Conservation (phyloP, 2,797 vertebrate species). For the Aselliscus stoliczkanus region DNA sequence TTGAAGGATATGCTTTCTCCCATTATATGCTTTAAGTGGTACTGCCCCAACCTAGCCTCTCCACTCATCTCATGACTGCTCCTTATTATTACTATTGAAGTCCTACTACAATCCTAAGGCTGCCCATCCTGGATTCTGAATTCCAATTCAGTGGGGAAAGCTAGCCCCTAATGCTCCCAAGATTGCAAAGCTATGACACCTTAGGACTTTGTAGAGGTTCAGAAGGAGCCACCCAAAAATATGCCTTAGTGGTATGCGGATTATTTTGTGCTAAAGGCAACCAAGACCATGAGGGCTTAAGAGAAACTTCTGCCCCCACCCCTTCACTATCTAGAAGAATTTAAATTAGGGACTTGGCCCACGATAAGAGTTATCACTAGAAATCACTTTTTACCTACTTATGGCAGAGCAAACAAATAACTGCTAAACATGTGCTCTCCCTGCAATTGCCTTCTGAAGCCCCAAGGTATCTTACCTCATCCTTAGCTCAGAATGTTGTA, state of each 20-base stretch:
- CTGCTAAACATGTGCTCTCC: neutral
- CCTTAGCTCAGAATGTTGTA: neutral
- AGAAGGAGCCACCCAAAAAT: neutral
- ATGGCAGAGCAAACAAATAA: neutral
- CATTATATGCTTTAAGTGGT: rapidly evolving
- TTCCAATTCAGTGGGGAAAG: neutral
- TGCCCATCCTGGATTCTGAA: neutral
- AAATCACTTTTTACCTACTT: neutral
- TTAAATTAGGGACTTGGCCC: neutral
- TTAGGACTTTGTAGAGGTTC: neutral
- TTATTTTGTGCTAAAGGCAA: neutral
- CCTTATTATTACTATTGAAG: neutral
- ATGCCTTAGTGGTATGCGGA: neutral
- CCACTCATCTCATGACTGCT: neutral
- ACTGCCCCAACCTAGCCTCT: neutral
- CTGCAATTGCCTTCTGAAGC: neutral
- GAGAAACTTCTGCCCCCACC: neutral
- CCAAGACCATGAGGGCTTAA: neutral
- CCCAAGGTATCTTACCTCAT: neutral
- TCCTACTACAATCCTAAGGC: neutral
- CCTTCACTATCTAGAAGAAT: neutral
- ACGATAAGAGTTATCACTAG: neutral
- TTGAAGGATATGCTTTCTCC: neutral
- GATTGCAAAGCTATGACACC: neutral
- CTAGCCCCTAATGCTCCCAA: neutral